Evolutionary conservation across 35 echinoderm and acorn worm species (phyloP), one percentile per base, ranked within the genome.

Genomic region (Heliocidaris erythrogramma): DNA sequence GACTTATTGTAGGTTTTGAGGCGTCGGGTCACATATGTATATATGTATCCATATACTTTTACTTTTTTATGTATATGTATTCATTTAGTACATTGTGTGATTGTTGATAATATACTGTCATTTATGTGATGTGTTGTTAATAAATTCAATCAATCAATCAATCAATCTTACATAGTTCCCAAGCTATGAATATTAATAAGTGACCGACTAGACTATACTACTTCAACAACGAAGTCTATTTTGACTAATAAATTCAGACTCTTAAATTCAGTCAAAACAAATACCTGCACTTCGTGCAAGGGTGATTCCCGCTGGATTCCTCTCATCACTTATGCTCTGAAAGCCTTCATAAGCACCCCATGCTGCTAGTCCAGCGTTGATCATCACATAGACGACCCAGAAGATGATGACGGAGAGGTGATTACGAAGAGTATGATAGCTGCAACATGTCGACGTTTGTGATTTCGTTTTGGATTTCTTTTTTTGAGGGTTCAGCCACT

Each of bases 271-370:
- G n/a, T 84, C 14, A 4, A n/a, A 31, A 11, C 12, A 88, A 3
- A 89, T 89, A 89, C 87, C 87, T 89, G 87, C 47, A 48, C 87
- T 89, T 24, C 87, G 30, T 31, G 87, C 87, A 31, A 89, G 24
- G 30, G 87, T 3, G 2, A 89, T 32, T 35, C 31, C 30, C 2
- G 32, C 87, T 89, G 32, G 87, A 13, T 89, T 31, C 16, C 47
- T 32, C 12, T 48, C 87, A 48, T 42, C 31, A 18, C 10, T 48
- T 13, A 48, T 18, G 24, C 87, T 89, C 2, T 89, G 87, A 42
- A 47, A 42, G 5, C 87, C 87, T 89, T 89, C 87, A n/a, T 42
- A 89, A 9, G 87, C 87, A 48, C 87, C 87, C 87, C 87, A 89
- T 48, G 30, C 47, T 48, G 47, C 31, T 13, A 93, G 92, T 11